These are phyloP conservation scores for Falco novaeseelandiae DNA, from an alignment of 2,797 vertebrate genomes.

Conservation along the genomic window DNA sequence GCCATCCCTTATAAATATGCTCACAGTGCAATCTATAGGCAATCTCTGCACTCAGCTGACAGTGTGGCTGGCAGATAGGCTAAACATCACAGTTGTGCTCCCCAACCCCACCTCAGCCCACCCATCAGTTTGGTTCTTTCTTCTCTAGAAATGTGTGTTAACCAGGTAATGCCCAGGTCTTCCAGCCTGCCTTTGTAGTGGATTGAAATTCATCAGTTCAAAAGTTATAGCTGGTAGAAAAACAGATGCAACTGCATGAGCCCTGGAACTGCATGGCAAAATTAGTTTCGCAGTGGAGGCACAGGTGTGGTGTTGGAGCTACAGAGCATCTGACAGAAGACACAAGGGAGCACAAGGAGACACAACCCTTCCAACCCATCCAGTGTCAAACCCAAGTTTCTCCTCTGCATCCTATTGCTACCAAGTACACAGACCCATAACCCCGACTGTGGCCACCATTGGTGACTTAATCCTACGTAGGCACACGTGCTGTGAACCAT, in stretches of 20 bases:
- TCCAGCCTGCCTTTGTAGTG: background rate
- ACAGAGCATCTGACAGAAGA: background rate
- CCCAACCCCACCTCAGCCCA: background rate
- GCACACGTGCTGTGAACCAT: background rate
- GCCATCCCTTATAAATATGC: background rate
- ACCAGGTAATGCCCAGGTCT: background rate
- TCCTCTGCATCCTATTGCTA: background rate
- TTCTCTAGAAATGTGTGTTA: background rate
- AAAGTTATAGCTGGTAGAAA: background rate
- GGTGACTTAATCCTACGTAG: background rate
- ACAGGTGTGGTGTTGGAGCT: background rate
- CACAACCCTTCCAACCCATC: background rate
- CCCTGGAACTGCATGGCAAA: no score
- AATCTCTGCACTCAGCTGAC: background rate
- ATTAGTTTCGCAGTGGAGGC: background rate
- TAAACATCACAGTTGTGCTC: background rate
- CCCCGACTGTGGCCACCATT: background rate
- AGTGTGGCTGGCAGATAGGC: background rate
- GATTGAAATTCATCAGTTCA: background rate
- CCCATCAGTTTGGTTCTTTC: background rate
- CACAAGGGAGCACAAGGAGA: background rate
- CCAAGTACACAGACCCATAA: background rate
- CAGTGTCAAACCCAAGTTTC: background rate
- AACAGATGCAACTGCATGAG: background rate
- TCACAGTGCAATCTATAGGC: background rate